Evolutionary conservation across 2,888 invertebrate genomes (phyloP).

Genomic region (Parnassius apollo): DNA sequence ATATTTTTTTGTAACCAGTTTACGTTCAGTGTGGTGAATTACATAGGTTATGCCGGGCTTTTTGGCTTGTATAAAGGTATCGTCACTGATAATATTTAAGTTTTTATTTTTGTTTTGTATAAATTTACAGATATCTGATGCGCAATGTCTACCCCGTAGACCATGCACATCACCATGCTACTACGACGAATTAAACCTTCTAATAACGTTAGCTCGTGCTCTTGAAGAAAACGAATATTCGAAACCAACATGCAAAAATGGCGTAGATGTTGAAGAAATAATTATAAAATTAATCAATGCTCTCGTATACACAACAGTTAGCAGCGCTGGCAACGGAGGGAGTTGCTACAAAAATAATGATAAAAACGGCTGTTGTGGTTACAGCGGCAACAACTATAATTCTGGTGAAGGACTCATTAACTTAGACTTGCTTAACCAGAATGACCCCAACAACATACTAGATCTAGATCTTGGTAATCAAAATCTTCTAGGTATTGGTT

Average conservation of each 20-base stretch:
- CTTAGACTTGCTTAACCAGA: slow-evolving; percentile 30
- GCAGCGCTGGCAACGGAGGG: slow-evolving; percentile 21
- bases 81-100: too few relatives aligned
- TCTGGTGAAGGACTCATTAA: slow-evolving; percentile 30
- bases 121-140: slow-evolving; percentile 43
- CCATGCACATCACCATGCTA: slow-evolving; percentile 24
- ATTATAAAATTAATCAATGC: slow-evolving; percentile 62
- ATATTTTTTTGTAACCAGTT: too few relatives aligned
- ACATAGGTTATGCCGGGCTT: too few relatives aligned
- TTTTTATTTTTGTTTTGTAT: background rate
- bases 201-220: slow-evolving; percentile 36
- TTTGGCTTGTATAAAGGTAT: too few relatives aligned
- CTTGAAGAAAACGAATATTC: slow-evolving; percentile 34
- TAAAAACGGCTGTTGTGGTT: slow-evolving; percentile 14
- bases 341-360: slow-evolving; percentile 25
- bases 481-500: slow-evolving; percentile 28
- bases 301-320: slow-evolving; percentile 52
- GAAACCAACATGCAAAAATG: slow-evolving; percentile 18
- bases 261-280: slow-evolving; percentile 49
- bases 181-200: slow-evolving; percentile 34
- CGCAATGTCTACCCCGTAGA: slow-evolving; percentile 35
- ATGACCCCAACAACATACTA: slow-evolving; percentile 30
- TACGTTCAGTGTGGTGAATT: too few relatives aligned
- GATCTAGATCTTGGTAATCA: slow-evolving; percentile 31
- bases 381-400: slow-evolving; percentile 8